Conservation (phyloP, 2,888 invertebrate species). For the Zygaena filipendulae region DNA sequence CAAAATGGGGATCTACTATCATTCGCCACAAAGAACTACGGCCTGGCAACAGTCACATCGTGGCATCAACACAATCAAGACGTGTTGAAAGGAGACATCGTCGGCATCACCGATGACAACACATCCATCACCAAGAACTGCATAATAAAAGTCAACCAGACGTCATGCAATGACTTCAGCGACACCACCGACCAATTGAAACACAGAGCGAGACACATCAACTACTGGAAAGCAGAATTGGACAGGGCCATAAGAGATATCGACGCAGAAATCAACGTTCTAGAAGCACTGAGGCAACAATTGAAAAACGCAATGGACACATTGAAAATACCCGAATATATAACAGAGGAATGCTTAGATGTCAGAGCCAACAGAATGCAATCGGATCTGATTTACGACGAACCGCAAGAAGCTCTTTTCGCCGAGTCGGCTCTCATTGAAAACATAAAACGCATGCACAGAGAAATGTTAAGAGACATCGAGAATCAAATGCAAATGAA, state of each 20-base stretch:
- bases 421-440: constrained; percentile 77
- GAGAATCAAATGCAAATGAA: constrained; percentile 77
- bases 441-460: constrained; percentile 73
- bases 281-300: constrained; percentile 52
- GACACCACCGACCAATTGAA: constrained; percentile 50
- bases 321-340: constrained; percentile 39
- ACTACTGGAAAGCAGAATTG: constrained; percentile 55
- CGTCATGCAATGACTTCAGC: constrained; percentile 44
- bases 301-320: constrained; percentile 51
- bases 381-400: constrained; percentile 78
- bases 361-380: constrained; percentile 75
- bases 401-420: constrained; percentile 78
- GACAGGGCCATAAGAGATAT: constrained; percentile 53
- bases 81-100: constrained; percentile 50
- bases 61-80: constrained; percentile 49
- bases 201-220: constrained; percentile 48
- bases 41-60: constrained; percentile 34
- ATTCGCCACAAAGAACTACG: constrained; percentile 39
- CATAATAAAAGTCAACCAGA: constrained; percentile 55
- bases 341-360: constrained; percentile 77
- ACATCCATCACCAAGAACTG: constrained; percentile 53
- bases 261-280: constrained; percentile 40
- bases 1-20: constrained; percentile 45
- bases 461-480: constrained; percentile 73
- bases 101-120: constrained; percentile 44